Percentiles rank a stretch among this genome's conserved stretches.
Evolutionary conservation across 1,140 invertebrate species (phyloP).

Genomic region (Drosophila bocqueti): DNA sequence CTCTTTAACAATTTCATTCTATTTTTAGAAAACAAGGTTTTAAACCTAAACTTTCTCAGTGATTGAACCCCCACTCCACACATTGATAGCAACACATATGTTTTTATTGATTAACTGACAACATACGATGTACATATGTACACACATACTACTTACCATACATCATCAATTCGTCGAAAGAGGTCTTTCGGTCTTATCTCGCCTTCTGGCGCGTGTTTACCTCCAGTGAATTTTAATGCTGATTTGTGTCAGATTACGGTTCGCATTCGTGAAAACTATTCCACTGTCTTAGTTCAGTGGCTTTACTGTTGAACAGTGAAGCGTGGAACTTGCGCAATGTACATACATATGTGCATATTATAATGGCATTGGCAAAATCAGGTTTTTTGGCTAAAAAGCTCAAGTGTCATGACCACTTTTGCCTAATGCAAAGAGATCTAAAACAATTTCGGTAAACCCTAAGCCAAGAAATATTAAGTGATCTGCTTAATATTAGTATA

Average conservation of each 20-base stretch:
- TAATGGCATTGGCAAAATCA: conserved; percentile 31
- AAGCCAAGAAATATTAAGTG: neutral
- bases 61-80: neutral
- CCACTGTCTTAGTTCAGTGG: conserved; percentile 14
- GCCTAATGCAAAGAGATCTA: neutral
- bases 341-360: conserved; percentile 16
- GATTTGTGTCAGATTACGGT: conserved; percentile 34
- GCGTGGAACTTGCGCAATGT: conserved; percentile 17
- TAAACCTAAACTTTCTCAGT: neutral
- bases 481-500: neutral
- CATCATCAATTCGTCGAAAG: conserved; percentile 50
- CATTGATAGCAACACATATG: conserved; percentile 11
- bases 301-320: conserved; percentile 29
- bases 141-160: neutral
- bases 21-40: neutral
- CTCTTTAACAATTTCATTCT: neutral
- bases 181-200: conserved; percentile 71
- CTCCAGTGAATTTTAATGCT: conserved; percentile 55
- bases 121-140: conserved; percentile 57
- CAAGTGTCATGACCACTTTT: conserved; percentile 1
- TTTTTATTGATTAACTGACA: conserved; percentile 55
- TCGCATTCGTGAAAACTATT: conserved; percentile 43
- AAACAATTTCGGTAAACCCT: no score
- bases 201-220: conserved; percentile 66
- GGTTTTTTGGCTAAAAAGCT: conserved; percentile 28